Evolutionary conservation across 2,888 invertebrate genomes (phyloP).

Genomic region (Pediacus dermestoides): DNA sequence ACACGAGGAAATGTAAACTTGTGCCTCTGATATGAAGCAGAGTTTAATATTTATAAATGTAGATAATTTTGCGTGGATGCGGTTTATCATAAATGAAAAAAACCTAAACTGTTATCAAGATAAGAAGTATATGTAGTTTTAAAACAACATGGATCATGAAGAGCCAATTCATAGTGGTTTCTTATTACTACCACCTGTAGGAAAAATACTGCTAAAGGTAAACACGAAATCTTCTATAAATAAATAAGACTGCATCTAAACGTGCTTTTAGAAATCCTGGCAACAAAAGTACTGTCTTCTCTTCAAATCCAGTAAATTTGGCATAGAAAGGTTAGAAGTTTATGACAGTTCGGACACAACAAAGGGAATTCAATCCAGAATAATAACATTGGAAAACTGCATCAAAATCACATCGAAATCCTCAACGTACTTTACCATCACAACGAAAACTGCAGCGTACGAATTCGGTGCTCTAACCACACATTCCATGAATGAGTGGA

Average conservation of each 20-base stretch:
- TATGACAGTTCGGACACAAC: slow-evolving; percentile 70
- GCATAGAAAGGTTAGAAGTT: slow-evolving; percentile 80
- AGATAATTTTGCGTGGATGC: too few relatives aligned
- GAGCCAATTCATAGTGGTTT: slow-evolving; percentile 72
- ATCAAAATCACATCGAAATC: slow-evolving; percentile 71
- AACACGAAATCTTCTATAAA: slow-evolving; percentile 3
- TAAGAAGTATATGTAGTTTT: too few relatives aligned
- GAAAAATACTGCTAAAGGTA: slow-evolving; percentile 75
- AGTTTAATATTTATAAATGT: too few relatives aligned
- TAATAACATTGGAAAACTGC: slow-evolving; percentile 82
- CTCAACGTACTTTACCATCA: slow-evolving; percentile 62
- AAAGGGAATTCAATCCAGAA: slow-evolving; percentile 50
- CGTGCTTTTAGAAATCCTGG: slow-evolving; percentile 74
- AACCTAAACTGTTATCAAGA: too few relatives aligned
- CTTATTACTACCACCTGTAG: slow-evolving; percentile 74
- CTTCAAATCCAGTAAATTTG: slow-evolving; percentile 78
- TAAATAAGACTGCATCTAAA: slow-evolving; percentile 7
- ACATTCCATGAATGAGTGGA: slow-evolving; percentile 72
- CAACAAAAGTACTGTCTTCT: slow-evolving; percentile 74
- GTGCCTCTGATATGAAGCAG: too few relatives aligned
- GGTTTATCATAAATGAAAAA: too few relatives aligned
- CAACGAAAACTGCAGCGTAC: slow-evolving; percentile 65
- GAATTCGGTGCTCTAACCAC: slow-evolving; percentile 66
- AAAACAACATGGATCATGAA: slow-evolving; percentile 73
- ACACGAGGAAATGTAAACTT: too few relatives aligned